Base-by-base conservation (phyloP, 2,797 vertebrate species). In the Micrastur ruficollis region DNA sequence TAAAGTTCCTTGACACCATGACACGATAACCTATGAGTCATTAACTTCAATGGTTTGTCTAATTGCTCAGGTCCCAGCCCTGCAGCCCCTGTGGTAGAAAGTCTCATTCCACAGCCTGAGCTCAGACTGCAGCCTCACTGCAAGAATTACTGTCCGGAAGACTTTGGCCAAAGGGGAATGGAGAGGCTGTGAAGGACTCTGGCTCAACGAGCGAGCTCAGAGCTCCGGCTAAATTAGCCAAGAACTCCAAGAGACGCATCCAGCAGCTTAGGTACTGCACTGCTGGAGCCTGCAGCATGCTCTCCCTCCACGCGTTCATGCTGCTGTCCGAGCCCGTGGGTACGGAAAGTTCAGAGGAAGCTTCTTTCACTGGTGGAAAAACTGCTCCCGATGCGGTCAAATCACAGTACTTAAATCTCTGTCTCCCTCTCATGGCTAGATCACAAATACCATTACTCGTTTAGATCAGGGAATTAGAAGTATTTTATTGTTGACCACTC, bases 1-100 rank as follows among this genome's bases (percentile, higher is more conserved):
- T 86, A 86, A 91, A 96, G 79, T 84, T 96, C 78, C 79, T 78
- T 91, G 95, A 96, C 92, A 97, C 83, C 75, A 73, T 92, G 92
- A 95, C 84, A 91, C 4, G 16, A 52, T 86, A 88, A 90, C 80
- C 79, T 56, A 74, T 49, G 93, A 95, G 89, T 90, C 93, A 93
- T 92, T 95, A 96, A 95, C 86, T 95, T 93, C 90, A 96, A 75
- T 75, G 73, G 61, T 44, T 91, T 89, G 68, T 49, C 70, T 94
- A 89, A 94, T 94, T 89, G 68, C 65, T 83, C 62, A 79, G 58
- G 90, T 89, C 40, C 38, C 55, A 91, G 81, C 38, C 65, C 84
- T 52, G 50, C 27, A 83, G 38, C 80, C 87, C 25, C 29, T 91
- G 52, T 86, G 50, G 42, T 13, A 86, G 53, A 67, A 93, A 92